phyloP scores from a whole-genome alignment of 2,888 invertebrate genomes.

The Erannis defoliaria region DNA sequence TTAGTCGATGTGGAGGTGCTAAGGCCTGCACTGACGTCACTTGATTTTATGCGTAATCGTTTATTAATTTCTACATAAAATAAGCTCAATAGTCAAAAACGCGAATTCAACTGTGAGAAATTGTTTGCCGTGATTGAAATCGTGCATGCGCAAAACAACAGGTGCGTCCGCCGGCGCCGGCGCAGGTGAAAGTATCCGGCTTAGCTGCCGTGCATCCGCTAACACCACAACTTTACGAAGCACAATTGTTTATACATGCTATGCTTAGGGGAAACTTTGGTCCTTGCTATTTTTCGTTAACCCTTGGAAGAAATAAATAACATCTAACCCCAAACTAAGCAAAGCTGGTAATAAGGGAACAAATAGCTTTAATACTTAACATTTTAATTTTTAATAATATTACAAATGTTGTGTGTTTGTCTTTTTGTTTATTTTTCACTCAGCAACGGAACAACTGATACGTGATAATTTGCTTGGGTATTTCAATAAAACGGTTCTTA shows the following conservation, averaged over 20 bases:
- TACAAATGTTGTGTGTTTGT: too few relatives aligned
- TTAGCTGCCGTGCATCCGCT: constrained; percentile 75
- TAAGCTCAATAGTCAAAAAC: constrained; percentile 25
- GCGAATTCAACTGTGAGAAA: constrained; percentile 49
- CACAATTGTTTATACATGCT: background rate
- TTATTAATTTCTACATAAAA: background rate
- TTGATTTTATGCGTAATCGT: too few relatives aligned
- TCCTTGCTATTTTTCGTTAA: background rate
- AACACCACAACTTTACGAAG: constrained; percentile 54
- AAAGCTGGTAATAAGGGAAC: too few relatives aligned
- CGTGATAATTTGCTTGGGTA: too few relatives aligned
- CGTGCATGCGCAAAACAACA: constrained; percentile 58
- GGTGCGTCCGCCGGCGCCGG: constrained; percentile 54
- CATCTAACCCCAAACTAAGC: too few relatives aligned
- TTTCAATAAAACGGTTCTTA: too few relatives aligned
- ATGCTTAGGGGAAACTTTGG: background rate
- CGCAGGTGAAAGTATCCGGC: constrained; percentile 74
- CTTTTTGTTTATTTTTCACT: too few relatives aligned
- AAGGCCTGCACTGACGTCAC: too few relatives aligned
- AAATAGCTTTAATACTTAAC: too few relatives aligned
- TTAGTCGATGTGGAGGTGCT: too few relatives aligned
- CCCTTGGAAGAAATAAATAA: background rate
- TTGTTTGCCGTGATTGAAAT: constrained; percentile 49
- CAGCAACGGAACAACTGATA: too few relatives aligned
- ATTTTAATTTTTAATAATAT: too few relatives aligned